phyloP scores from a whole-genome alignment of 2,888 invertebrate species.

The Epinotia bilunana region DNA sequence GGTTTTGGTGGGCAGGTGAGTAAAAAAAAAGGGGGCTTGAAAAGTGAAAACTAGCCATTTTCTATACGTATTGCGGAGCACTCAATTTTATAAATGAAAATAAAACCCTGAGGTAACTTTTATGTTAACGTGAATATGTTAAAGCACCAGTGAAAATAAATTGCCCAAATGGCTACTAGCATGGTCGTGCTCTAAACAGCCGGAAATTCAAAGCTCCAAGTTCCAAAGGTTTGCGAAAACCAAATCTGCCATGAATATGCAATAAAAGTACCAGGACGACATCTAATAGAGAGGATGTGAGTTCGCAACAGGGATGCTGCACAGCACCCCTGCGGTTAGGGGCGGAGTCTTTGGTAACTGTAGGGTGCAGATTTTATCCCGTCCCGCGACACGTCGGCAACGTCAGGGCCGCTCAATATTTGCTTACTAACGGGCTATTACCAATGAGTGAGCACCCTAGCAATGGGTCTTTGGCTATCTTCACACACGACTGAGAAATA shows the following conservation, averaged over 20 bases:
- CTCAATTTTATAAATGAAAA: background rate
- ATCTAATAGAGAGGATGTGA: slow-evolving; percentile 64
- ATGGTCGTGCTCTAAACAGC: slow-evolving; percentile 1
- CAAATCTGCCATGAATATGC: slow-evolving; percentile 75
- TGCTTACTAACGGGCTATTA: slow-evolving; percentile 49
- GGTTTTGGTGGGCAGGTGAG: slow-evolving; percentile 7
- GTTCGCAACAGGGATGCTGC: slow-evolving; percentile 80
- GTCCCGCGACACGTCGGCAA: slow-evolving; percentile 47
- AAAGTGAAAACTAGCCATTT: background rate
- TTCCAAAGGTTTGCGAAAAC: slow-evolving; percentile 67
- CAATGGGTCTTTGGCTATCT: slow-evolving; percentile 7
- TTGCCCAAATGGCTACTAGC: too few species aligned
- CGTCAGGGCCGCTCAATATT: slow-evolving; percentile 50
- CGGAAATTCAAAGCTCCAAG: slow-evolving; percentile 27
- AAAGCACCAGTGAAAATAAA: background rate
- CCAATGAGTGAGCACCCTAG: slow-evolving; percentile 25
- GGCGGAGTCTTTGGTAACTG: slow-evolving; percentile 59
- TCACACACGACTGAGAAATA: slow-evolving; percentile 1
- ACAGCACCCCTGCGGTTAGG: slow-evolving; percentile 67
- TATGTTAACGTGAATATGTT: background rate
- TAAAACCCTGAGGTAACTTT: background rate
- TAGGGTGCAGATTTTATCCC: slow-evolving; percentile 61
- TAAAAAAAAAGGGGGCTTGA: background rate
- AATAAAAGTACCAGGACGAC: slow-evolving; percentile 80
- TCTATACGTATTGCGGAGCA: background rate